Base-by-base conservation (phyloP, 2,797 vertebrate genomes). In the Pseudomugil gertrudae region DNA sequence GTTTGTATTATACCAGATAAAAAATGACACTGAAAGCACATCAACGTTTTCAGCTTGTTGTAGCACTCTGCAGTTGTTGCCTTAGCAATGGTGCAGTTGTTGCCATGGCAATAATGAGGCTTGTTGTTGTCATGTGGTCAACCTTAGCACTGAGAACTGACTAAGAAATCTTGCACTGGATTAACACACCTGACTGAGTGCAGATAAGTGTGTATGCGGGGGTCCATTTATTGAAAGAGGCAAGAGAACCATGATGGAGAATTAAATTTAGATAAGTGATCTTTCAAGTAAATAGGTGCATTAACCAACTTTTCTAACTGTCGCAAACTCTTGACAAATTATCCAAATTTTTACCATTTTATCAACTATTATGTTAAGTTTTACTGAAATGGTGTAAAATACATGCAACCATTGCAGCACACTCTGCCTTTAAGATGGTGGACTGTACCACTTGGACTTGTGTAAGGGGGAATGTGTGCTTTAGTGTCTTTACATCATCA, bases 11-110 rank as follows among this genome's bases (percentile, higher is more conserved):
- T n/a, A 78, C 59, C 0, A 29, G 36, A 27, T 57, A 70, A 69
- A 74, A 61, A 59, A 83, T 53, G 65, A 76, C 57, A 71, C 2
- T 53, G 38, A 76, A 71, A 78, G 58, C 63, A 69, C 81, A 77
- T 67, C 43, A 66, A 84, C 85, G 54, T 72, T 86, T 73, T 75
- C 83, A 85, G 88, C 89, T 91, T 90, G 91, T 91, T 89, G 85
- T 88, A 87, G 85, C 87, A 84, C 88, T 93, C 90, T 89, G 91
- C 91, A 93, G 89, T 87, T 90, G 93, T 93, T 94, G 91, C 91
- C 92, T 87, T 90, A 91, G 92, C 89, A 87, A 92, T 94, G 91
- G 89, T 93, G 92, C 92, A 93, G 92, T 93, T 92, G 92, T 93
- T 93, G 87, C 92, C 90, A 93, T 93, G 92, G 92, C 80, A 72